Evolutionary conservation across 2,888 invertebrate genomes (phyloP), one percentile per base, ranked within the genome.

Genomic region (Ophioninae sp.): DNA sequence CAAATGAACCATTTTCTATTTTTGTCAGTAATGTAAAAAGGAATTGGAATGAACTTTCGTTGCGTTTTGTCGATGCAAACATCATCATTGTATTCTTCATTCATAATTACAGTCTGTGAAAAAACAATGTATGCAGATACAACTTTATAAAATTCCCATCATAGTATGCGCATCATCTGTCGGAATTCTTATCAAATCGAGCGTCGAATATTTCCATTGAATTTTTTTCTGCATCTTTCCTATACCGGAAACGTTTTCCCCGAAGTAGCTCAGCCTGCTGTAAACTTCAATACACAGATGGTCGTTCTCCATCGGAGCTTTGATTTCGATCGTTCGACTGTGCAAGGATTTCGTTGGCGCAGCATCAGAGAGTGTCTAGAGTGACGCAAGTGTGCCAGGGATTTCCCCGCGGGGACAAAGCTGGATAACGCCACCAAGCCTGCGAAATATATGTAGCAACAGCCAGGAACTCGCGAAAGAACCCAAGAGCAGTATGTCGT

Each of bases 321-420:
- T 79, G 74, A 79, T 79, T 82, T 56, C 37, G 64, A 82, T 75
- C 65, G 69, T 65, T 79, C 65, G 65, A 44, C 64, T 75, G 68
- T 68, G 71, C 69, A 64, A 67, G 65, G 74, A 78, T 78, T 76
- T 75, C 39, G 37, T 75, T 79, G 20, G 79, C 39, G 61, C 58
- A 69, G 20, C 61, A 17, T n/a, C n/a, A 67, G 9, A 73, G 71
- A 39, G 63, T 41, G 56, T 44, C 64, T 44, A 63, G 69, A 51
- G 63, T 65, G 63, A 59, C n/a, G 77, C 77, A 72, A 78, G 73
- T 82, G 78, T 69, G 68, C 78, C 44, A 64, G 64, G 78, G 71
- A 71, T 71, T 79, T 74, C 71, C 82, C 56, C 59, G 22, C 10
- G 58, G 79, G 82, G 75, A 74, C 61, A 63, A 74, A 79, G 79